Evolutionary conservation across 2,113 vertebrate genomes (phyloP), one percentile per base, ranked within the genome.

Genomic region (Collichthys lucidus): DNA sequence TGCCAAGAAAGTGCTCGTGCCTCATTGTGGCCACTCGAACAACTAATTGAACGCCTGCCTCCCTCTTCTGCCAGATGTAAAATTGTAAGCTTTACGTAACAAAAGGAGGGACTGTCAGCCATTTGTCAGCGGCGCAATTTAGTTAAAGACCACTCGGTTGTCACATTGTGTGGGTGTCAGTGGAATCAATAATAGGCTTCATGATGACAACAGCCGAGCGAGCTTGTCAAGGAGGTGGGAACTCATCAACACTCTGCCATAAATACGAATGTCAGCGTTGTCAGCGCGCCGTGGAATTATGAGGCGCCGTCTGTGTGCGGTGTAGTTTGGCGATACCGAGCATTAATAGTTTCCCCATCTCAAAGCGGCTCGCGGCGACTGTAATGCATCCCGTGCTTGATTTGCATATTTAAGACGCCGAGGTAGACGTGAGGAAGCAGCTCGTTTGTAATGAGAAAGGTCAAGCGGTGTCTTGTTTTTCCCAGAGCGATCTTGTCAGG

Each of bases 131-230:
- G 15, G 64, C 11, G 71, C 89, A 81, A 69, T 91, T 91, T 88
- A 86, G 86, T 88, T 87, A 90, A 90, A 90, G 89, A 90, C 79
- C 59, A 49, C 84, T 86, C 80, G 31, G 82, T 88, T 84, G 84
- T 88, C 86, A 84, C 86, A 84, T 84, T 88, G 86, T 88, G 82
- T 82, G 89, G 87, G 86, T 86, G 91, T 91, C 86, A 73, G 75
- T 46, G 67, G 91, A 87, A 91, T 92, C 91, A 84, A 88, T 92
- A 89, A 86, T 63, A 73, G 86, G 71, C 86, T 75, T 88, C 82
- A 57, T 71, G 84, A 89, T 84, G 84, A 88, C 89, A 84, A 78
- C 73, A 79, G 77, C 76, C 11, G n/a, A 80, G 81, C 72, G 8
- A 75, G 88, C 82, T 74, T 72, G 85, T 82, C 82, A 55, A 53